phyloP scores from a whole-genome alignment of 2,888 invertebrate species.

The Lochmaea crataegi region DNA sequence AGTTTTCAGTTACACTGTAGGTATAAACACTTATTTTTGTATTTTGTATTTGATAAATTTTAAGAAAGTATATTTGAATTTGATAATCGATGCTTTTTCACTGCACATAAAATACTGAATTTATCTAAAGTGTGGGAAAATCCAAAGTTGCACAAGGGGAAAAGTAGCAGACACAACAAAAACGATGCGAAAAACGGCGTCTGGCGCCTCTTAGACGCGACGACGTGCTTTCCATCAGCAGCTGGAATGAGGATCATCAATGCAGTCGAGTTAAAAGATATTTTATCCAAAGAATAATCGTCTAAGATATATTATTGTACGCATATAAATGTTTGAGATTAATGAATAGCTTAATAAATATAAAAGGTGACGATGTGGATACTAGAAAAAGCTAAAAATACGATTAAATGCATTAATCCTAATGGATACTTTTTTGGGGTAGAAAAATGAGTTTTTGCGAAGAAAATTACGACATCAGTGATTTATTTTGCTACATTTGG shows the following conservation, averaged over 20 bases:
- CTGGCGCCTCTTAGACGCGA: slow-evolving; percentile 53
- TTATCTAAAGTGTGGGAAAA: slow-evolving; percentile 14
- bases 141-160: slow-evolving; percentile 35
- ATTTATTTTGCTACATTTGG: too few relatives aligned
- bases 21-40: too few relatives aligned
- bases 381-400: too few relatives aligned
- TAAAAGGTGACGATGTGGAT: background rate
- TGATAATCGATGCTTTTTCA: background rate
- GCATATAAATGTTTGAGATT: too few relatives aligned
- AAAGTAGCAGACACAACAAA: slow-evolving; percentile 43
- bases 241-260: slow-evolving; percentile 18
- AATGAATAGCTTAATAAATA: background rate
- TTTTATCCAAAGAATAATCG: background rate
- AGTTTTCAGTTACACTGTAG: too few relatives aligned
- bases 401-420: too few relatives aligned
- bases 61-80: background rate
- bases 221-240: slow-evolving; percentile 36
- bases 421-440: too few relatives aligned
- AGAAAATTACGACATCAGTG: too few relatives aligned
- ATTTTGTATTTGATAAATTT: too few relatives aligned
- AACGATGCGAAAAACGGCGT: slow-evolving; percentile 46
- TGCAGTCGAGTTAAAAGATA: background rate
- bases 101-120: background rate
- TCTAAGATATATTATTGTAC: background rate
- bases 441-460: too few relatives aligned